Conservation (phyloP, 2,113 vertebrate genomes). For the Bagarius yarrelli region DNA sequence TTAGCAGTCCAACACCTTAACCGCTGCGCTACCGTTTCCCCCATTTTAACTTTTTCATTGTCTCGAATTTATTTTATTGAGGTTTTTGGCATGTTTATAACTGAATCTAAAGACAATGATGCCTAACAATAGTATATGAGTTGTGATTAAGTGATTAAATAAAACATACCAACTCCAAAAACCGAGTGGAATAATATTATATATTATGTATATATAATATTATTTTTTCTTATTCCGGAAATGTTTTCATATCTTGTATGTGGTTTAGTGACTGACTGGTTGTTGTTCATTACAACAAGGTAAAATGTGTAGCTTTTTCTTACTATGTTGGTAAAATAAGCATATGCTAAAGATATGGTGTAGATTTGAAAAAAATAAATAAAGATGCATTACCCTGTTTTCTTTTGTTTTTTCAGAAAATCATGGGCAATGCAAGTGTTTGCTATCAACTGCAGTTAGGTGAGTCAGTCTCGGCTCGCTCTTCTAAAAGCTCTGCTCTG, state of each 20-base stretch:
- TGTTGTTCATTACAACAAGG: neutral
- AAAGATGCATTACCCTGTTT: neutral
- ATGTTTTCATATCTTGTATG: neutral
- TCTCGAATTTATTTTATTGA: too few species aligned
- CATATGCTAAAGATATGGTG: neutral
- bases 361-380: neutral
- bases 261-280: neutral
- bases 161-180: neutral
- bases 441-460: constrained; percentile 2
- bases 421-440: neutral
- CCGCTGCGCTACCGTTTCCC: too few species aligned
- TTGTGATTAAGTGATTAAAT: neutral
- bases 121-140: neutral
- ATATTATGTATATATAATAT: too few species aligned
- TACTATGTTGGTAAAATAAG: neutral
- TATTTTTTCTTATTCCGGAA: neutral
- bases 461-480: constrained; percentile 23
- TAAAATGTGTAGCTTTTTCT: neutral
- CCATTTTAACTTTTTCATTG: too few species aligned
- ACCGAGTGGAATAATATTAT: neutral
- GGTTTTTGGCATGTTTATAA: too few species aligned
- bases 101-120: too few species aligned
- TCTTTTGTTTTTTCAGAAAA: neutral
- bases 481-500: neutral
- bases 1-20: too few species aligned